These are phyloP conservation scores for Fopius arisanus DNA, from an alignment of 1,140 invertebrate genomes.

Conservation along the genomic window DNA sequence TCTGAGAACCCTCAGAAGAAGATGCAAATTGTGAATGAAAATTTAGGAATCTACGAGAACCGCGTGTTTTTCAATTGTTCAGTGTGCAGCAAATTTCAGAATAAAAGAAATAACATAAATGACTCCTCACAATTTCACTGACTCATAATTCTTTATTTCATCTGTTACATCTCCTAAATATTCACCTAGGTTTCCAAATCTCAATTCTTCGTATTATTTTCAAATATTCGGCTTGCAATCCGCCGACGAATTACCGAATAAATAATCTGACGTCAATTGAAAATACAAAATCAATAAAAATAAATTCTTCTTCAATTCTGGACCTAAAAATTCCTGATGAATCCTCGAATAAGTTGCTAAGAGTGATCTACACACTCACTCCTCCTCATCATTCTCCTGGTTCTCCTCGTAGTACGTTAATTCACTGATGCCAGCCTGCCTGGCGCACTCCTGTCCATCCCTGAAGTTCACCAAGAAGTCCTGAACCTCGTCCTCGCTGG, in stretches of 20 bases:
- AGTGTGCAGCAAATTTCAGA: background rate
- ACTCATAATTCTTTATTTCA: no score
- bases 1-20: background rate
- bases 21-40: background rate
- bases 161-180: no score
- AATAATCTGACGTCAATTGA: no score
- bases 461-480: conserved; percentile 61
- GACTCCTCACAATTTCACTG: background rate
- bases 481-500: conserved; percentile 51
- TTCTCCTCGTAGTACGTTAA: conserved; percentile 19
- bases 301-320: no score
- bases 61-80: background rate
- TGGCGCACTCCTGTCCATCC: conserved; percentile 49
- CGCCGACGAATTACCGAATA: no score
- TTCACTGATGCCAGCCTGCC: conserved; percentile 42
- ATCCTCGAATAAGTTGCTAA: no score
- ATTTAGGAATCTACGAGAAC: background rate
- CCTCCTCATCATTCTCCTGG: conserved; percentile 4
- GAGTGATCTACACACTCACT: background rate
- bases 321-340: no score
- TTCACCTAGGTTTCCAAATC: no score
- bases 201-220: no score
- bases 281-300: no score
- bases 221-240: no score
- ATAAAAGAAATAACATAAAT: background rate